A percentile compares a stretch with the other conserved stretches of the same genome.
Conservation (phyloP, 1,140 invertebrate genomes). For the Trichogramma pretiosum region DNA sequence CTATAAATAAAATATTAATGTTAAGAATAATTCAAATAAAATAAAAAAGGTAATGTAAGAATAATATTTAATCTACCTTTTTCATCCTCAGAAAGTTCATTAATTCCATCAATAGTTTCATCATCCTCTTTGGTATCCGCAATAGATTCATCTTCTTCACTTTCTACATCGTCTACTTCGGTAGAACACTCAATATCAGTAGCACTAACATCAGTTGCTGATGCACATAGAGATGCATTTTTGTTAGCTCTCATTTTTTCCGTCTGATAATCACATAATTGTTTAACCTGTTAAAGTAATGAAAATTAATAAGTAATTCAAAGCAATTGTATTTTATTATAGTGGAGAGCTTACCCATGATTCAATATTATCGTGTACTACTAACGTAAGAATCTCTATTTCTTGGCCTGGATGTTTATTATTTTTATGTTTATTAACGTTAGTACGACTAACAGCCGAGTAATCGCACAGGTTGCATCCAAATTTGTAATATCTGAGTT, state of each 20-base stretch:
- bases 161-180: constrained; percentile 22
- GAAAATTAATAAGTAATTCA: too few species aligned
- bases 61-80: not conserved
- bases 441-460: constrained; percentile 28
- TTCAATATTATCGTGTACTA: too few species aligned
- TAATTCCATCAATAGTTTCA: constrained; percentile 22
- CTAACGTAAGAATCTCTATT: too few species aligned
- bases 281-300: too few species aligned
- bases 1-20: constrained; percentile 2
- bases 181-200: not conserved
- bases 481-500: constrained; percentile 44
- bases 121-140: constrained; percentile 25
- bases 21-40: not conserved
- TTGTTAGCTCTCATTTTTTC: constrained; percentile 24
- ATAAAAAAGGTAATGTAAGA: too few species aligned
- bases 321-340: too few species aligned
- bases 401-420: constrained; percentile 29
- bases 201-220: not conserved
- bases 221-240: too few species aligned
- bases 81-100: constrained; percentile 12
- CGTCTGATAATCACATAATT: too few species aligned
- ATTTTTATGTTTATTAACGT: constrained; percentile 31
- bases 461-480: constrained; percentile 34
- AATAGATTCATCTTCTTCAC: constrained; percentile 22
- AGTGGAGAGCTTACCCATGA: constrained; percentile 38